Percentiles rank a stretch among this genome's conserved stretches.
Conservation (phyloP, 2,113 vertebrate species). For the Larimichthys crocea region DNA sequence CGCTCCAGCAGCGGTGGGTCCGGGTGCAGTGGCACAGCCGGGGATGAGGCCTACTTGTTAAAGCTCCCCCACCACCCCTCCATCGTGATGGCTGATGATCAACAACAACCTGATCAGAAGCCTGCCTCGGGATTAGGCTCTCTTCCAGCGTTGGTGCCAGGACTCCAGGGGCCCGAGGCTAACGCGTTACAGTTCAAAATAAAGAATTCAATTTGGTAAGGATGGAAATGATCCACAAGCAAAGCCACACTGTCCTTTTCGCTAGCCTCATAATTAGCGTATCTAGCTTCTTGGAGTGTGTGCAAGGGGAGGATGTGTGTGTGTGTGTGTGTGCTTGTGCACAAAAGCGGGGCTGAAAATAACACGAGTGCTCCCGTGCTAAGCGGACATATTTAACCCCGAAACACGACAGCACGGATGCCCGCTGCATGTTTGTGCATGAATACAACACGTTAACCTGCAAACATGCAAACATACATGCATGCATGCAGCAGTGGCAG, state of each 20-base stretch:
- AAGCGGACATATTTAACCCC: not conserved
- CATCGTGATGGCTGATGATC: conserved; percentile 92
- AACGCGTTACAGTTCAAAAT: conserved; percentile 95
- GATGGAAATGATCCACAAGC: conserved; percentile 54
- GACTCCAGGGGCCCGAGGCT: conserved; percentile 92
- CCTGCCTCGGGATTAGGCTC: conserved; percentile 83
- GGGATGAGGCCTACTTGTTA: conserved; percentile 91
- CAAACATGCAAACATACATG: not conserved
- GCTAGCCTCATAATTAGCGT: conserved; percentile 77
- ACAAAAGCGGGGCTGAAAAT: conserved; percentile 69
- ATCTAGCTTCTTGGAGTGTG: conserved; percentile 49
- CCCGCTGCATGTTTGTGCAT: not conserved
- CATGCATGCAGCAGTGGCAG: conserved; percentile 3
- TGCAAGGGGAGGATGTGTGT: conserved; percentile 42
- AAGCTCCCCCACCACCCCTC: conserved; percentile 83
- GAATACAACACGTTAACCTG: conserved; percentile 5
- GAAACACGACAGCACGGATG: not conserved
- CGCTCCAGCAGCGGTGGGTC: conserved; percentile 74
- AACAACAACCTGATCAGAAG: conserved; percentile 88
- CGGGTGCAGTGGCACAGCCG: conserved; percentile 85
- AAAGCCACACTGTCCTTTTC: conserved; percentile 52
- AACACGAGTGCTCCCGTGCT: conserved; percentile 23
- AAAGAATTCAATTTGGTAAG: conserved; percentile 96
- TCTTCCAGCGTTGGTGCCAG: conserved; percentile 90
- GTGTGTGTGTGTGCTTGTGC: conserved; percentile 31